Conservation (phyloP, 2,797 vertebrate species). For the Poecilia picta region DNA sequence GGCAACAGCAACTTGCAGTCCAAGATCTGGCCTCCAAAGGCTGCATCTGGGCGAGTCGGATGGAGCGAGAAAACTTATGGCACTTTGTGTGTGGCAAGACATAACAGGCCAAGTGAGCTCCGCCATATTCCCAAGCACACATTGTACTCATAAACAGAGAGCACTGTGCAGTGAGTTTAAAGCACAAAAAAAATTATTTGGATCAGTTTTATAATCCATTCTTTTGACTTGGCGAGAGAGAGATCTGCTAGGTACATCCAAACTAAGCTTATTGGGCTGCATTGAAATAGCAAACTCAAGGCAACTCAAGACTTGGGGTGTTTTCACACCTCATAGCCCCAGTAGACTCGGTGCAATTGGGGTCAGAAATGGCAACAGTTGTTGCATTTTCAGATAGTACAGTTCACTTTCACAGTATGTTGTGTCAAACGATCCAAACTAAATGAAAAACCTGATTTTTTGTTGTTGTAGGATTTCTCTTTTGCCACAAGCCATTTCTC, state of each 20-base stretch:
- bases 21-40: not conserved
- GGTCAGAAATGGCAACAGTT: too few relatives aligned
- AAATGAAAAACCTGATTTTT: too few relatives aligned
- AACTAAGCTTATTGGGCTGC: not conserved
- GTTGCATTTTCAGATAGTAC: too few relatives aligned
- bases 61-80: not conserved
- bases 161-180: not conserved
- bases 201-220: not conserved
- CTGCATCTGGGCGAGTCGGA: not conserved
- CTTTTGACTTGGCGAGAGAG: not conserved
- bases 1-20: not conserved
- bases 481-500: too few relatives aligned
- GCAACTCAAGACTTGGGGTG: not conserved
- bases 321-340: too few relatives aligned
- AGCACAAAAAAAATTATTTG: not conserved
- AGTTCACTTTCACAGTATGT: too few relatives aligned
- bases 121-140: not conserved
- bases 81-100: not conserved
- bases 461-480: too few relatives aligned
- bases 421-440: too few relatives aligned
- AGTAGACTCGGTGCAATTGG: too few relatives aligned
- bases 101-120: not conserved
- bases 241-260: not conserved
- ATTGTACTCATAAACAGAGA: not conserved
- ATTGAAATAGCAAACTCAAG: not conserved